Evolutionary conservation across 2,888 invertebrate genomes (phyloP).

Genomic region (Melinaea menophilus): DNA sequence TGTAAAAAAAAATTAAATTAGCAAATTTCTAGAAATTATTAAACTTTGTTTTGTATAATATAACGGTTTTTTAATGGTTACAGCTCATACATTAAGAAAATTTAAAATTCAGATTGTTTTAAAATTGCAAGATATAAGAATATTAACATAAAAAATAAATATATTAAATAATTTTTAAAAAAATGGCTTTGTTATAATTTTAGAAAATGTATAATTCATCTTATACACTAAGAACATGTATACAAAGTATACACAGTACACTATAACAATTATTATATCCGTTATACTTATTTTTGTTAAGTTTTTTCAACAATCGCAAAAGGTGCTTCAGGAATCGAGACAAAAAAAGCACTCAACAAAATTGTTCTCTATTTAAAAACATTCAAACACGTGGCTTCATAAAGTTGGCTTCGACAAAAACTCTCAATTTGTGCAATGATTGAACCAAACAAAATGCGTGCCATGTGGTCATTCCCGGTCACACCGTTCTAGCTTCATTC

Average conservation of each 20-base stretch:
- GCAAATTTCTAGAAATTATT: too few species aligned
- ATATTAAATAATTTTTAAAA: too few species aligned
- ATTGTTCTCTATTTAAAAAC: slow-evolving; percentile 38
- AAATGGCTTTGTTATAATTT: too few species aligned
- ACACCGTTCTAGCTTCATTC: slow-evolving; percentile 59
- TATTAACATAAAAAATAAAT: too few species aligned
- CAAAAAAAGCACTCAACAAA: slow-evolving; percentile 35
- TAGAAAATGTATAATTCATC: too few species aligned
- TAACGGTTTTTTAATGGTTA: too few species aligned
- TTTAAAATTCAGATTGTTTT: too few species aligned
- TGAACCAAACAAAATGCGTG: slow-evolving; percentile 61
- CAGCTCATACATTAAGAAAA: too few species aligned
- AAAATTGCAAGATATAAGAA: too few species aligned
- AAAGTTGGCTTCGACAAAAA: slow-evolving; percentile 51
- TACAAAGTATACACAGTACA: slow-evolving; percentile 9
- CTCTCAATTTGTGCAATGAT: slow-evolving; percentile 67
- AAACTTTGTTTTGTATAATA: too few species aligned
- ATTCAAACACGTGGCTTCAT: slow-evolving; percentile 58
- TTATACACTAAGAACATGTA: not conserved
- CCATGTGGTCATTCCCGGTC: slow-evolving; percentile 73
- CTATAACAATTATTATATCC: not conserved
- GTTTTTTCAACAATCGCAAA: slow-evolving; percentile 17
- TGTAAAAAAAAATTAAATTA: too few species aligned
- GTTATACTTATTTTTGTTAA: slow-evolving; percentile 6
- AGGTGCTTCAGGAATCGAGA: slow-evolving; percentile 21